Evolutionary conservation across 2,888 invertebrate species (phyloP).

Genomic region (Tachina lurida): DNA sequence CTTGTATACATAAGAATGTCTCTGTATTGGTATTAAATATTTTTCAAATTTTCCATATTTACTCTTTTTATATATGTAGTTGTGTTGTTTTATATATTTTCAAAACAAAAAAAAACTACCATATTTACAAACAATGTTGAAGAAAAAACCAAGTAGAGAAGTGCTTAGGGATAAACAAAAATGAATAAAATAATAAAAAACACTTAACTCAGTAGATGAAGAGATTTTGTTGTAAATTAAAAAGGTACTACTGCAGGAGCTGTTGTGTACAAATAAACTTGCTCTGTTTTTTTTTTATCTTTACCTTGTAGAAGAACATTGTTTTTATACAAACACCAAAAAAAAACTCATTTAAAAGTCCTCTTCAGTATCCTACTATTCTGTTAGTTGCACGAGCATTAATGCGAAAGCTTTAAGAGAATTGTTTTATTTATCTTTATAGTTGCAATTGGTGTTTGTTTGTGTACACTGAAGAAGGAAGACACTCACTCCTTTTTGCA

Average conservation of each 20-base stretch:
- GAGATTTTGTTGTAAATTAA: slow-evolving; percentile 69
- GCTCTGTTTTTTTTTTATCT: not conserved
- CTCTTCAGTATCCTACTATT: slow-evolving; percentile 8
- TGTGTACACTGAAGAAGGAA: not conserved
- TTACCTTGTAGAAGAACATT: not conserved
- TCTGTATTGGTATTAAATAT: no score
- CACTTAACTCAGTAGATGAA: slow-evolving; percentile 60
- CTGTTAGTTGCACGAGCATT: not conserved
- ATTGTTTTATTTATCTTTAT: slow-evolving; percentile 26
- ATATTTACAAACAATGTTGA: not conserved
- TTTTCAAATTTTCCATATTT: no score
- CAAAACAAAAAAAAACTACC: not conserved
- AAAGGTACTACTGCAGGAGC: slow-evolving; percentile 22
- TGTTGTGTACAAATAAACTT: slow-evolving; percentile 11
- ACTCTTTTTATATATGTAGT: not conserved
- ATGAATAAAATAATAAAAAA: slow-evolving; percentile 31
- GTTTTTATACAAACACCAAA: not conserved
- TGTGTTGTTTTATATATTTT: not conserved
- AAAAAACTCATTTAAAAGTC: slow-evolving; percentile 30
- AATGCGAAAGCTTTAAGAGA: not conserved
- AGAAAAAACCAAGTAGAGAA: slow-evolving; percentile 1
- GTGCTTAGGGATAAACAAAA: slow-evolving; percentile 5
- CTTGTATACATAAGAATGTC: not conserved
- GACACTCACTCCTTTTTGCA: not conserved
- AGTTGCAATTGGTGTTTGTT: not conserved